Evolutionary conservation across 2,888 invertebrate species (phyloP), one percentile per base, ranked within the genome.

Genomic region (Megalurothrips usitatus): DNA sequence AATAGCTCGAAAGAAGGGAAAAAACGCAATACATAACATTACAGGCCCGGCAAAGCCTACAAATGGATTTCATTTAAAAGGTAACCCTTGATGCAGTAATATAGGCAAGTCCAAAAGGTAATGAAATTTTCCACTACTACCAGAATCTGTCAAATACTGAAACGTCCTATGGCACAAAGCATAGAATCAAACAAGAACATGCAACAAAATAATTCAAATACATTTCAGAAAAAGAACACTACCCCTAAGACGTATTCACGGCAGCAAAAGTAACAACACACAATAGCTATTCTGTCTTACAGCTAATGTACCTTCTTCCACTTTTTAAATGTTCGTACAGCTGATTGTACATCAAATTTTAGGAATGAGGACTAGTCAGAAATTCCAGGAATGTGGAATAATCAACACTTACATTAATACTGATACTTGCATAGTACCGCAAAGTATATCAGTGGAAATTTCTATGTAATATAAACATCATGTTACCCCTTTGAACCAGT

Each of bases 401-500:
- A 75, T 75, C 23, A 75, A 23, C 68, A 75, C 68, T 19, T 19
- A 58, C 19, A 58, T 58, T 58, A 19, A 75, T 75, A 75, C 68
- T 75, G 68, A 75, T 75, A 75, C 68, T 9, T 75, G 68, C 68
- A 75, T 23, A 23, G 68, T 11, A 75, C 23, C 26, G 68, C 68
- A 75, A 26, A 75, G 68, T 26, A 75, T 75, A 75, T 75, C 68
- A 75, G 68, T 75, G 68, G 23, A 75, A 58, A 58, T 58, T 75
- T 75, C 68, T 26, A 26, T 12, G 68, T 19, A 23, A 75, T 75
- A 23, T 23, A 75, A 75, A 75, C 68, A 75, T 75, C 68, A 75
- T 75, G 68, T 75, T 75, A 75, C 68, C 68, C 68, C 68, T 26
- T 75, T 75, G 68, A 75, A 75, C 68, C 68, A 75, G 23, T 75